Base-by-base conservation (phyloP, 2,888 invertebrate genomes). In the Iselma pallidipennis region DNA sequence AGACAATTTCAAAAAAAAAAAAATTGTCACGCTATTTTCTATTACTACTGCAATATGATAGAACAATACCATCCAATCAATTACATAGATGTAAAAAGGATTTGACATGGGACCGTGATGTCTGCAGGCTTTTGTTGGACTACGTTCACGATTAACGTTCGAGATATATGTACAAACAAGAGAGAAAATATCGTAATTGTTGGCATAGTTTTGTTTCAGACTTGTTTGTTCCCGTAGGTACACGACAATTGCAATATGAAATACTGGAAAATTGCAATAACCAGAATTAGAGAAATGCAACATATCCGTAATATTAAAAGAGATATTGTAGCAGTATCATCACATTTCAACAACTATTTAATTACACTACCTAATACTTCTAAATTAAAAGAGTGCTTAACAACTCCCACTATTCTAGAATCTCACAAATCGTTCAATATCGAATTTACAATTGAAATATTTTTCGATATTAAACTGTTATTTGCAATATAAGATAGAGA, bases 21-120 rank as follows among this genome's bases (percentile, higher is more conserved):
- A 28, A 25, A 4, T 28, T 28, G 28, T 45, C 45, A 45, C 23
- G 45, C 12, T 45, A 45, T 21, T 45, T 45, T 45, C 45, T 45
- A 45, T 45, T 23, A 45, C 12, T 45, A 23, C 12, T n/a, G n/a
- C 12, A 45, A 45, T 45, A 45, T 45, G 45, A 45, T 45, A 21
- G 45, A 45, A 45, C 45, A 45, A 45, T 45, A 23, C 23, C 2
- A 21, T 23, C 45, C 45, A 45, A 45, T 45, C 65, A 65, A 62
- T 65, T 65, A 62, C 59, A 59, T 59, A 56, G 59, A 62, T 65
- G 65, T 62, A 62, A 62, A 61, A 65, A 61, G 60, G 62, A 59
- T 59, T 65, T 65, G 61, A 65, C 65, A 57, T 49, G 57, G 62
- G 42, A 49, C 59, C 65, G 65, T 65, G 65, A 65, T 65, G 62